Percentiles rank a stretch among this genome's conserved stretches.
Conservation (phyloP, 1,140 invertebrate genomes). For the Bacillus rossius region DNA sequence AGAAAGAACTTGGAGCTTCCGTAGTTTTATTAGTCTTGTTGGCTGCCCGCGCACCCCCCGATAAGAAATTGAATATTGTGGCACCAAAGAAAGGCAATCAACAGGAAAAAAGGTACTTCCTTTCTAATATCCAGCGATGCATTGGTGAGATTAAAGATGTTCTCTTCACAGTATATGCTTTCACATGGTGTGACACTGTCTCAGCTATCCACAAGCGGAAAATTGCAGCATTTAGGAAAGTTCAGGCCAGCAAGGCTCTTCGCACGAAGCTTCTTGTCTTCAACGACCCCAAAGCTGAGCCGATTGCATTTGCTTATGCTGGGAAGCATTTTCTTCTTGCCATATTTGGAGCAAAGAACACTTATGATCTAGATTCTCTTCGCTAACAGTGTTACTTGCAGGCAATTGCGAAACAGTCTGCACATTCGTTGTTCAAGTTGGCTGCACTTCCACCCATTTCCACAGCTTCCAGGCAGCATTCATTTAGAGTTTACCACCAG, state of each 20-base stretch:
- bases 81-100: no score
- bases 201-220: slow-evolving; percentile 3
- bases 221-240: slow-evolving; percentile 1
- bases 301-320: neutral
- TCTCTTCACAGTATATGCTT: neutral
- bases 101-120: no score
- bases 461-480: neutral
- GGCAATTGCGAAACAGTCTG: neutral
- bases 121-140: no score
- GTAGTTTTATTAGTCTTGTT: no score
- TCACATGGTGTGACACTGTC: neutral
- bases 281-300: neutral
- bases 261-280: slow-evolving; percentile 1
- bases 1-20: no score
- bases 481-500: neutral
- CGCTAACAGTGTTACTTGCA: neutral
- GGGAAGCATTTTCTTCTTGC: slow-evolving; percentile 1
- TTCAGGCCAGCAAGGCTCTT: neutral
- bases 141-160: no score
- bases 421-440: no score
- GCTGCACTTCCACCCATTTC: neutral
- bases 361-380: neutral
- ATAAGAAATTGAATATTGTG: no score
- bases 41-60: no score
- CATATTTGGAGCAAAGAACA: slow-evolving; percentile 1